A percentile compares a stretch with the other conserved stretches of the same genome.
Conservation (phyloP, 1,140 invertebrate genomes). For the Sinella curviseta region DNA sequence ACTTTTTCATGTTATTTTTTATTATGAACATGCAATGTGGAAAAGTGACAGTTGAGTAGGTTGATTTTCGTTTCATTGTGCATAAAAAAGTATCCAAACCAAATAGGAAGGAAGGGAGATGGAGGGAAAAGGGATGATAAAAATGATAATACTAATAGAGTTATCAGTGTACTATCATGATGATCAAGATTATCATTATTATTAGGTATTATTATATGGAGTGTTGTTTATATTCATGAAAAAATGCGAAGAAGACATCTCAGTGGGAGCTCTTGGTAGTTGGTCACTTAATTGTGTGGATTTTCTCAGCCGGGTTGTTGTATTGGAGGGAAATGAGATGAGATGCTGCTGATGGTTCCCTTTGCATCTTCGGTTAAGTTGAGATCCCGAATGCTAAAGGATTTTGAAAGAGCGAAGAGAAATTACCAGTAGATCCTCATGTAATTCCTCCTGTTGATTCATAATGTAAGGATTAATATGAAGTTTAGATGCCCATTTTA, state of each 20-base stretch:
- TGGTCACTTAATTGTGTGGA: constrained; percentile 24
- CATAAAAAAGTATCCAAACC: no score
- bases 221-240: constrained; percentile 7
- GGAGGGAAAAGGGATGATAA: not conserved
- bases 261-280: not conserved
- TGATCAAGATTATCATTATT: not conserved
- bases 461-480: not conserved
- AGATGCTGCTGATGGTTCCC: not conserved
- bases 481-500: not conserved
- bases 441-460: not conserved
- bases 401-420: not conserved
- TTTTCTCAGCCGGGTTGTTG: constrained; percentile 6
- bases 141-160: constrained; percentile 3
- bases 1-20: no score
- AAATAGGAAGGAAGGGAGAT: not conserved
- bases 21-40: not conserved
- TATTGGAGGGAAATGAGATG: not conserved
- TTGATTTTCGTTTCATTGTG: not conserved
- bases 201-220: not conserved
- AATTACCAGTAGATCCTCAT: not conserved
- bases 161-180: not conserved
- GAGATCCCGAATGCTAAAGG: not conserved
- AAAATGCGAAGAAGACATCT: constrained; percentile 3
- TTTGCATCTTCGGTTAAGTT: not conserved
- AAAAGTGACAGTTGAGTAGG: not conserved